phyloP scores from a whole-genome alignment of 1,140 invertebrate genomes.

The Drosophila malerkotliana region DNA sequence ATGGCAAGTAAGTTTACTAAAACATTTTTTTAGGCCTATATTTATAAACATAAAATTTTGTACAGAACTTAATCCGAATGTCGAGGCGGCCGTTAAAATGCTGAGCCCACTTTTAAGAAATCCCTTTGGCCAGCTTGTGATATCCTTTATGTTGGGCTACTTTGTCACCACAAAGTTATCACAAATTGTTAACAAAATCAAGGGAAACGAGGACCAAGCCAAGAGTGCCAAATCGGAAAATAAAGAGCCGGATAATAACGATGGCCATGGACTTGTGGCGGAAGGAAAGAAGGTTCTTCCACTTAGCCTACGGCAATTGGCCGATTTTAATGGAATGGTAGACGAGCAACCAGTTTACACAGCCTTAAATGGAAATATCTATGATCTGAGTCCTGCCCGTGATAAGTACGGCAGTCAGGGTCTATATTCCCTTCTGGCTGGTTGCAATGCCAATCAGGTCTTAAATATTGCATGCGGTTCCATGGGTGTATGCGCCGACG shows the following conservation, averaged over 20 bases:
- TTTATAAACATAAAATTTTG: background rate
- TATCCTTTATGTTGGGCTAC: constrained; percentile 56
- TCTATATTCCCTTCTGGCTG: constrained; percentile 44
- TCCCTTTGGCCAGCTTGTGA: constrained; percentile 36
- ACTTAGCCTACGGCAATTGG: constrained; percentile 38
- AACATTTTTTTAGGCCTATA: background rate
- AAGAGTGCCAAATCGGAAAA: background rate
- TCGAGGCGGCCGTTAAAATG: constrained; percentile 10
- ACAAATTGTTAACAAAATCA: background rate
- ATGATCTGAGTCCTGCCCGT: constrained; percentile 48
- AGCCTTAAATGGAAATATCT: constrained; percentile 63
- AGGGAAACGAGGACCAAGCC: background rate
- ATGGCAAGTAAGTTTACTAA: constrained; percentile 31
- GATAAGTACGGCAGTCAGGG: constrained; percentile 29
- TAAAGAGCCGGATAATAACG: background rate
- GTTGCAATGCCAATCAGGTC: constrained; percentile 59
- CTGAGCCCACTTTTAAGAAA: constrained; percentile 32
- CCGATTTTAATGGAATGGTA: constrained; percentile 31
- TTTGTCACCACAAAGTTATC: constrained; percentile 47
- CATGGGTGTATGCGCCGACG: constrained; percentile 21
- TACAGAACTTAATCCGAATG: constrained; percentile 13
- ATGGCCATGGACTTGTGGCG: background rate
- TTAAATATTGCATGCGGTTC: constrained; percentile 41
- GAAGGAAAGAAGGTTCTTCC: background rate
- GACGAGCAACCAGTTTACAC: constrained; percentile 51